phyloP scores from a whole-genome alignment of 2,888 invertebrate genomes.

The Rotaria magnacalcarata region DNA sequence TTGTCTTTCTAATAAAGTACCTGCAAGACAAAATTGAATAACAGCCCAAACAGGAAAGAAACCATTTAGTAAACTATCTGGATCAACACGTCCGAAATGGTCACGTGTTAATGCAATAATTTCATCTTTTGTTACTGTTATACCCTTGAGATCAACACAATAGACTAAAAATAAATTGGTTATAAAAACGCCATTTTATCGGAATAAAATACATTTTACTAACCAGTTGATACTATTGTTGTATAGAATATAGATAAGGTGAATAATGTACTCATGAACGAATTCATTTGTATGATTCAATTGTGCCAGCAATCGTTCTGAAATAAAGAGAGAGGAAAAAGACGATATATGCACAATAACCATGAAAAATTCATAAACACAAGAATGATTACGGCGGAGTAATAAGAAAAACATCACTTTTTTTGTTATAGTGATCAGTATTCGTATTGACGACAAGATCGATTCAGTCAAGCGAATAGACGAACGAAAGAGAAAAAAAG shows the following conservation, averaged over 20 bases:
- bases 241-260: background rate
- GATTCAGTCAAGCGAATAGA: background rate
- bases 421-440: background rate
- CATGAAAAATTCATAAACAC: background rate
- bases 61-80: conserved; percentile 33
- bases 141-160: background rate
- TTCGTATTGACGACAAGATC: background rate
- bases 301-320: background rate
- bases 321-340: background rate
- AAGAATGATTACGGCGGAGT: background rate
- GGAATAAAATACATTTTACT: background rate
- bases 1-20: background rate
- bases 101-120: conserved; percentile 40
- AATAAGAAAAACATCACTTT: background rate
- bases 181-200: background rate
- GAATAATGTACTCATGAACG: background rate
- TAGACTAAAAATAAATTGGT: background rate
- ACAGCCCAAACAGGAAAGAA: conserved; percentile 45
- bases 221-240: background rate
- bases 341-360: background rate
- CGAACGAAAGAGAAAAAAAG: too few species aligned
- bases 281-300: background rate
- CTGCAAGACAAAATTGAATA: conserved; percentile 36
- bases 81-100: conserved; percentile 37
- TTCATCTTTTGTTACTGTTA: conserved; percentile 10